phyloP scores from a whole-genome alignment of 2,888 invertebrate genomes.

The Margaritifera margaritifera region DNA sequence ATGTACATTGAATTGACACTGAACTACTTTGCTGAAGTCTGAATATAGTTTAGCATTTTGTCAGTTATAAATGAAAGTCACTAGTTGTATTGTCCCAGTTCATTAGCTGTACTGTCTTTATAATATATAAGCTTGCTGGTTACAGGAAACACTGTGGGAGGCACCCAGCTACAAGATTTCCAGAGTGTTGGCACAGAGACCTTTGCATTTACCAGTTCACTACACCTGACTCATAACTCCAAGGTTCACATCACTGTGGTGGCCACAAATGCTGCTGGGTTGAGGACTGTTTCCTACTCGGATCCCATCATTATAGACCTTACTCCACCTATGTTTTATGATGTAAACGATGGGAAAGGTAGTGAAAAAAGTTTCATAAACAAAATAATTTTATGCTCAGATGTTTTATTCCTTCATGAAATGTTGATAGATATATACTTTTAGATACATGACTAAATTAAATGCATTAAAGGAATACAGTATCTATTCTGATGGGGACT shows the following conservation, averaged over 20 bases:
- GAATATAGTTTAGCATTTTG: too few relatives aligned
- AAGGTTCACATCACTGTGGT: constrained; percentile 49
- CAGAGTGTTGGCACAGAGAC: constrained; percentile 39
- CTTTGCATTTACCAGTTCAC: constrained; percentile 36
- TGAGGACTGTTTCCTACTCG: constrained; percentile 40
- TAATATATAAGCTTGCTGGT: too few relatives aligned
- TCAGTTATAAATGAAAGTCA: too few relatives aligned
- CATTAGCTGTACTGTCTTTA: too few relatives aligned
- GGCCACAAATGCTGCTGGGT: constrained; percentile 48
- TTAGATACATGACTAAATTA: too few relatives aligned
- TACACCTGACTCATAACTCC: constrained; percentile 43
- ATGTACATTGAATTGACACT: too few relatives aligned
- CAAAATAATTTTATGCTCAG: neutral
- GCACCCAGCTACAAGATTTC: constrained; percentile 40
- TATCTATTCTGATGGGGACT: too few relatives aligned
- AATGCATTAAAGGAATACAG: too few relatives aligned
- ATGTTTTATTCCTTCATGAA: too few relatives aligned
- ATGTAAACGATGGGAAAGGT: constrained; percentile 45
- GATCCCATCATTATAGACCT: constrained; percentile 44
- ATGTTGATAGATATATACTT: too few relatives aligned
- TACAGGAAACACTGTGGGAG: constrained; percentile 43
- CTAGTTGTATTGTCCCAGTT: too few relatives aligned
- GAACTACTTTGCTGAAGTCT: too few relatives aligned
- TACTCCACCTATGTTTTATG: constrained; percentile 42
- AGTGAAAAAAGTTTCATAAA: constrained; percentile 1